phyloP scores from a whole-genome alignment of 2,888 invertebrate species.

The Penaeus monodon region DNA sequence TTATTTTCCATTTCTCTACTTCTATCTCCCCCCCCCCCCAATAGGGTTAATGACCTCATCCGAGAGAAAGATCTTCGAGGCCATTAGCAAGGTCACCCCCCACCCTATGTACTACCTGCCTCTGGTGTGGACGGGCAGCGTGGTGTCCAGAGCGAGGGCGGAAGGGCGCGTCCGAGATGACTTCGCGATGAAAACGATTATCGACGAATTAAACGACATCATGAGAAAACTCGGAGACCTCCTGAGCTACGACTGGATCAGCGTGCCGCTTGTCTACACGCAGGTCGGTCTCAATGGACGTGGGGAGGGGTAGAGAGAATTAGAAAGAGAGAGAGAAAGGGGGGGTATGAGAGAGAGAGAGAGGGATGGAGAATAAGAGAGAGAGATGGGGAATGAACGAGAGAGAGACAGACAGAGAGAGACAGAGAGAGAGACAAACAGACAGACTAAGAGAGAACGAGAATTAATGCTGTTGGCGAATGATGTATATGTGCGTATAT shows the following conservation, averaged over 20 bases:
- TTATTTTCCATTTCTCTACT: neutral
- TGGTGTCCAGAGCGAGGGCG: slow-evolving; percentile 87
- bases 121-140: slow-evolving; percentile 92
- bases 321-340: too few species aligned
- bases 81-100: slow-evolving; percentile 90
- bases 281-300: slow-evolving; percentile 17
- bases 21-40: neutral
- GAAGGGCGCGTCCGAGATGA: slow-evolving; percentile 88
- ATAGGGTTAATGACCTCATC: too few species aligned
- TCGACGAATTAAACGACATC: slow-evolving; percentile 90
- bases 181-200: slow-evolving; percentile 90
- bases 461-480: too few species aligned
- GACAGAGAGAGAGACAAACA: too few species aligned
- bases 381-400: too few species aligned
- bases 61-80: slow-evolving; percentile 68
- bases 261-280: slow-evolving; percentile 51
- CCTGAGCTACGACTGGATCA: slow-evolving; percentile 86
- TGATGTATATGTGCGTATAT: too few species aligned
- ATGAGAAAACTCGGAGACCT: slow-evolving; percentile 84
- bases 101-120: slow-evolving; percentile 89
- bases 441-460: too few species aligned
- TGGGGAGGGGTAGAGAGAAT: too few species aligned
- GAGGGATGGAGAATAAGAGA: too few species aligned
- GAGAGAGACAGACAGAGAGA: too few species aligned
- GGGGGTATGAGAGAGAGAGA: too few species aligned